Base-by-base conservation (phyloP, 2,113 vertebrate genomes). In the Chelonoidis abingdonii region DNA sequence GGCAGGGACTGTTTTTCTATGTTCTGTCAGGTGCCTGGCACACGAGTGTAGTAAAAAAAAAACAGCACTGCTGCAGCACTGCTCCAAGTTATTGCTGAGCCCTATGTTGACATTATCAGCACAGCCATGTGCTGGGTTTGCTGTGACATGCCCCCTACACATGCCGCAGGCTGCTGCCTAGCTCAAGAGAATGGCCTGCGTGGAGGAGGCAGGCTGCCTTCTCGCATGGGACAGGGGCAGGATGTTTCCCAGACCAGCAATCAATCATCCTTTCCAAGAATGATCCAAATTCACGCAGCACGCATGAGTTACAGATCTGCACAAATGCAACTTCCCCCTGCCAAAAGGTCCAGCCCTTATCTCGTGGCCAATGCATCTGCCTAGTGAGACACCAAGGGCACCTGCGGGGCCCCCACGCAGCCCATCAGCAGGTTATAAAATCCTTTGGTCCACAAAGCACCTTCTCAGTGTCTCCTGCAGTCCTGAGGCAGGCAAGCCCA, bases 241-340 rank as follows among this genome's bases (percentile, higher is more conserved):
- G 62, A 35, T 16, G 3, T 62, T 14, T 62, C 57, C 57, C 57
- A 6, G 6, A 59, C 27, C 57, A 59, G 27, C 27, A 59, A 27
- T 59, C 5, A 59, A 62, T 29, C 27, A 29, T 12, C 57, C 62
- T 27, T 4, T 2, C 65, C 19, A 11, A 75, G 52, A 49, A 76
- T 22, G 49, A 72, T 56, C 17, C 24, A 47, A 31, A 12, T 57
- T 80, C 89, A 54, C 31, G 1, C 16, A 44, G 47, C 21, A 80
- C 19, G 0, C 3, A 6, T 22, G 50, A 17, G 19, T 17, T 57
- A 6, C 25, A 41, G 2, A 21, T 6, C 25, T 2, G 19, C 13
- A 49, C 2, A 82, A 62, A 62, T 21, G 21, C 24, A 2, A 11
- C 49, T 85, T 35, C 35, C 49, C 21, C 3, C 53, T 76, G 22